Evolutionary conservation across 2,888 invertebrate genomes (phyloP).

Genomic region (Amblyjoppa proteus): DNA sequence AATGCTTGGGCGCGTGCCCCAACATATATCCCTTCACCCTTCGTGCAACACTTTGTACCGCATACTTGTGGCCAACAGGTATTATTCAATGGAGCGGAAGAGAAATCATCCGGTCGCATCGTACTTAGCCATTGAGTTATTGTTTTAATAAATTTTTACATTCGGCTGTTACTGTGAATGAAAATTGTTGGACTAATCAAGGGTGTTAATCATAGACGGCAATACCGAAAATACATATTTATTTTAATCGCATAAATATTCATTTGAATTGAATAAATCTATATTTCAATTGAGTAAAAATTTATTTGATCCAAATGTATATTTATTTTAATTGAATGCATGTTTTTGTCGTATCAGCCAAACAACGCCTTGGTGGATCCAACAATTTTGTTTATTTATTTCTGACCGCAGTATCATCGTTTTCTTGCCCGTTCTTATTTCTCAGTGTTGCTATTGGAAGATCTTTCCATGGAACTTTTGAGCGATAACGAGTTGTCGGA

Average conservation of each 20-base stretch:
- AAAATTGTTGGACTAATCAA: no score
- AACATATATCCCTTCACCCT: constrained; percentile 32
- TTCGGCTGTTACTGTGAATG: neutral
- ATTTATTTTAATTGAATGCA: no score
- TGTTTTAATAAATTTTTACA: neutral
- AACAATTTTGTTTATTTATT: no score
- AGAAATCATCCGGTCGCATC: constrained; percentile 33
- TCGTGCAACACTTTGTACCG: constrained; percentile 51
- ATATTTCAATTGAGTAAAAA: no score
- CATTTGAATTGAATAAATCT: no score
- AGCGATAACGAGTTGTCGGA: constrained; percentile 16
- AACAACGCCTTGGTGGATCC: no score
- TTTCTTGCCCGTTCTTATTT: neutral
- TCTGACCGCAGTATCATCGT: neutral
- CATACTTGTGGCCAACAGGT: constrained; percentile 67
- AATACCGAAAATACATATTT: no score
- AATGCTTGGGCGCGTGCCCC: constrained; percentile 67
- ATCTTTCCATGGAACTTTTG: neutral
- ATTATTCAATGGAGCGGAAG: constrained; percentile 46
- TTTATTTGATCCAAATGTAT: no score
- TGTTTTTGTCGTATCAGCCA: no score
- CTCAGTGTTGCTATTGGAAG: neutral
- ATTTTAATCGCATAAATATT: no score
- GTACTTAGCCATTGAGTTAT: neutral
- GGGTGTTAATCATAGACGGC: no score